Evolutionary conservation across 2,888 invertebrate genomes (phyloP).

Genomic region (Helicoverpa assulta): DNA sequence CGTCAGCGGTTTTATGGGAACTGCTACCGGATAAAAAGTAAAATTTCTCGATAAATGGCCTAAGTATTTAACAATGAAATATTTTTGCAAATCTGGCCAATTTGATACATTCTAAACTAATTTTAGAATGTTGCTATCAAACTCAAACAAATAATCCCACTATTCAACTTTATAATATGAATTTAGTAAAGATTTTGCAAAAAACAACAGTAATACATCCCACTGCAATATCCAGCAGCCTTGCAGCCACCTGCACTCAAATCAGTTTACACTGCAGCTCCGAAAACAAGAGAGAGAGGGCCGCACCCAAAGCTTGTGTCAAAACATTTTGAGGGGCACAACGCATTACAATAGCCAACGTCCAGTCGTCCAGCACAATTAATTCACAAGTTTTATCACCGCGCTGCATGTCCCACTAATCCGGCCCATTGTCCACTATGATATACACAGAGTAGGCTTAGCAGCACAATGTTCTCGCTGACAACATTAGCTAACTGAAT

Average conservation of each 20-base stretch:
- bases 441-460: conserved; percentile 58
- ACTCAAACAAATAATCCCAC: too few species aligned
- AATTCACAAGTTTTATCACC: conserved; percentile 62
- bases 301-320: conserved; percentile 34
- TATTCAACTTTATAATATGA: too few species aligned
- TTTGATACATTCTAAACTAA: too few species aligned
- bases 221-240: background rate
- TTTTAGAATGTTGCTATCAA: too few species aligned
- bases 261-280: background rate
- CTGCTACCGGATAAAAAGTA: too few species aligned
- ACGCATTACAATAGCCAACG: conserved; percentile 40
- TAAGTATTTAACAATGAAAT: too few species aligned
- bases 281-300: background rate
- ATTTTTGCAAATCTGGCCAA: too few species aligned
- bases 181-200: too few species aligned
- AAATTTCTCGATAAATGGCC: too few species aligned
- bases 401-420: conserved; percentile 59
- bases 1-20: too few species aligned
- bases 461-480: conserved; percentile 50
- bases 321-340: conserved; percentile 31
- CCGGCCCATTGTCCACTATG: conserved; percentile 57
- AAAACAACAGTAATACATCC: too few species aligned
- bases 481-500: conserved; percentile 61
- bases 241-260: background rate
- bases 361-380: conserved; percentile 48